Conservation (phyloP, 2,888 invertebrate species). For the Microctonus hyperodae region DNA sequence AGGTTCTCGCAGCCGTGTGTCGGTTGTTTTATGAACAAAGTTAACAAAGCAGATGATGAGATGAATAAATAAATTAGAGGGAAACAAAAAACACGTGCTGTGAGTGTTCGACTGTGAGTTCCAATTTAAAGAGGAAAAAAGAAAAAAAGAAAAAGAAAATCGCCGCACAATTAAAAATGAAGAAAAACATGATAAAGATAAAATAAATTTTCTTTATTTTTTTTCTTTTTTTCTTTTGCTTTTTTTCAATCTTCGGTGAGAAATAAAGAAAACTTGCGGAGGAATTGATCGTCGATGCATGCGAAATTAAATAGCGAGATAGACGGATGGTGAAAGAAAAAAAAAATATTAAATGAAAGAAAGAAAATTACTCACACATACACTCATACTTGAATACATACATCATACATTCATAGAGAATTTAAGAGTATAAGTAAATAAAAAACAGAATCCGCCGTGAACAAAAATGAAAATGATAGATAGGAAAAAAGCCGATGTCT, state of each 20-base stretch:
- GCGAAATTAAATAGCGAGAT: neutral
- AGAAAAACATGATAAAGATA: neutral
- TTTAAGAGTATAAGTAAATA: slow-evolving; percentile 3
- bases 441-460: slow-evolving; percentile 10
- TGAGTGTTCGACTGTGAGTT: slow-evolving; percentile 40
- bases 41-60: slow-evolving; percentile 1
- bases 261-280: neutral
- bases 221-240: neutral
- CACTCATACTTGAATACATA: slow-evolving; percentile 5
- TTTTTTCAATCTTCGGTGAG: neutral
- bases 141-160: slow-evolving; percentile 10
- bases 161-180: slow-evolving; percentile 16
- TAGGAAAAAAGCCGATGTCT: slow-evolving; percentile 36
- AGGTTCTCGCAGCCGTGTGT: neutral
- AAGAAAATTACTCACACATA: neutral
- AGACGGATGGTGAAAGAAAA: neutral
- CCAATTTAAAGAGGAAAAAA: neutral
- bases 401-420: slow-evolving; percentile 5
- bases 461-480: slow-evolving; percentile 16
- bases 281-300: slow-evolving; percentile 2
- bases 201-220: neutral
- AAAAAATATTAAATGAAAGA: neutral
- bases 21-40: slow-evolving; percentile 4
- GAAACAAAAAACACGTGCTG: slow-evolving; percentile 36
- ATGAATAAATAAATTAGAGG: slow-evolving; percentile 8